These are phyloP conservation scores for Stigmatopora argus DNA, from an alignment of 2,113 vertebrate species.

Conservation along the genomic window DNA sequence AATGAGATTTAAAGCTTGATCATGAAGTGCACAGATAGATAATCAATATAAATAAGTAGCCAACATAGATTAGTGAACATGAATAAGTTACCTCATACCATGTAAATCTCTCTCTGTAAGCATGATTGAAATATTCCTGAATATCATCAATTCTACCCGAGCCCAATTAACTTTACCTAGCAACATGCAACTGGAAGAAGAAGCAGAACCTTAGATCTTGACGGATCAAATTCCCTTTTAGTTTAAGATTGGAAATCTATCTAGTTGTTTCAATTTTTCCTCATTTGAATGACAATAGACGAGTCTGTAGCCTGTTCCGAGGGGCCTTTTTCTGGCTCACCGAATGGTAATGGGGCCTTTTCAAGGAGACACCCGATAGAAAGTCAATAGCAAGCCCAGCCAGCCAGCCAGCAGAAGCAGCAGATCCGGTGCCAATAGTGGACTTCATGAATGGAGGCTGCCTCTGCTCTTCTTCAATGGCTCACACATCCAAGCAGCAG, in stretches of 20 bases:
- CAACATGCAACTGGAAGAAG: background rate
- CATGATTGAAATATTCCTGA: too few relatives aligned
- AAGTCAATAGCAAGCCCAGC: slow-evolving; percentile 55
- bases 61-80: too few relatives aligned
- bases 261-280: background rate
- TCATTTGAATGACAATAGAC: background rate
- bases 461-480: slow-evolving; percentile 60
- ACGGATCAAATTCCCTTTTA: background rate
- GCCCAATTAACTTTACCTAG: too few relatives aligned
- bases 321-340: background rate
- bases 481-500: slow-evolving; percentile 28
- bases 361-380: slow-evolving; percentile 45
- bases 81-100: too few relatives aligned
- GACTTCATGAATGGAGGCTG: slow-evolving; percentile 65
- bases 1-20: too few relatives aligned
- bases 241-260: background rate
- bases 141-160: too few relatives aligned
- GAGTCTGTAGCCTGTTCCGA: too few relatives aligned
- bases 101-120: too few relatives aligned
- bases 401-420: background rate
- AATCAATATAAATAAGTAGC: too few relatives aligned
- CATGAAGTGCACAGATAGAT: too few relatives aligned
- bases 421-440: slow-evolving; percentile 23
- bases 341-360: slow-evolving; percentile 7
- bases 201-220: background rate